Evolutionary conservation across 2,797 vertebrate species (phyloP).

Genomic region (Neosalanx taihuensis): DNA sequence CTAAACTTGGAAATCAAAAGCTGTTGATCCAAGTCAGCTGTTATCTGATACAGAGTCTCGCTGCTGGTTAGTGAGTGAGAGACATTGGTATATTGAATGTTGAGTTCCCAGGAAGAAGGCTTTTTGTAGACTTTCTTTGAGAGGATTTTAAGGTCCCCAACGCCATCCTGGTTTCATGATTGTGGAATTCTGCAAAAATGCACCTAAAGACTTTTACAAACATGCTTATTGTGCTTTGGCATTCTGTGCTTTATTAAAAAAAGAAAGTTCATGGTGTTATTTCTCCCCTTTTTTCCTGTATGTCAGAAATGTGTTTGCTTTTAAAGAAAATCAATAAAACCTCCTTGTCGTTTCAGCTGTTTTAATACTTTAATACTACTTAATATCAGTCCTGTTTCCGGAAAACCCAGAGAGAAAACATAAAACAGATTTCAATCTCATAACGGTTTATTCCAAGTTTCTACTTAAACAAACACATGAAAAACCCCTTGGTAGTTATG

Average conservation of each 20-base stretch:
- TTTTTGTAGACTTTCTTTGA: constrained; percentile 38
- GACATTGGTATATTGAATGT: constrained; percentile 65
- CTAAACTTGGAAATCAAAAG: constrained; percentile 22
- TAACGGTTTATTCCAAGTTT: constrained; percentile 17
- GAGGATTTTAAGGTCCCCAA: constrained; percentile 59
- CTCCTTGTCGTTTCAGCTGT: constrained; percentile 30
- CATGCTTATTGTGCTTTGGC: constrained; percentile 68
- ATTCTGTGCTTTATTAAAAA: constrained; percentile 65
- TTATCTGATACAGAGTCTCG: neutral
- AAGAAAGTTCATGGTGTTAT: constrained; percentile 44
- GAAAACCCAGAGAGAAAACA: constrained; percentile 27
- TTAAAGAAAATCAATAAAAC: constrained; percentile 70
- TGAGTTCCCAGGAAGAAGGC: constrained; percentile 41
- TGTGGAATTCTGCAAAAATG: constrained; percentile 68
- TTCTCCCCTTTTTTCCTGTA: constrained; percentile 57
- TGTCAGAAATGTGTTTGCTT: constrained; percentile 62
- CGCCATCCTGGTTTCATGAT: constrained; percentile 64
- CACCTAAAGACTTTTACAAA: constrained; percentile 59
- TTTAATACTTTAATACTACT: too few species aligned
- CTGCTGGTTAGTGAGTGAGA: constrained; percentile 25
- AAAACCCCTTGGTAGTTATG: too few species aligned
- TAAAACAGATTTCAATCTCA: constrained; percentile 25
- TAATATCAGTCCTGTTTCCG: neutral
- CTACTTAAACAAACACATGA: too few species aligned
- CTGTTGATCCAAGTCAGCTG: constrained; percentile 13